Evolutionary conservation across 2,113 vertebrate genomes (phyloP).

Genomic region (Mola mola): DNA sequence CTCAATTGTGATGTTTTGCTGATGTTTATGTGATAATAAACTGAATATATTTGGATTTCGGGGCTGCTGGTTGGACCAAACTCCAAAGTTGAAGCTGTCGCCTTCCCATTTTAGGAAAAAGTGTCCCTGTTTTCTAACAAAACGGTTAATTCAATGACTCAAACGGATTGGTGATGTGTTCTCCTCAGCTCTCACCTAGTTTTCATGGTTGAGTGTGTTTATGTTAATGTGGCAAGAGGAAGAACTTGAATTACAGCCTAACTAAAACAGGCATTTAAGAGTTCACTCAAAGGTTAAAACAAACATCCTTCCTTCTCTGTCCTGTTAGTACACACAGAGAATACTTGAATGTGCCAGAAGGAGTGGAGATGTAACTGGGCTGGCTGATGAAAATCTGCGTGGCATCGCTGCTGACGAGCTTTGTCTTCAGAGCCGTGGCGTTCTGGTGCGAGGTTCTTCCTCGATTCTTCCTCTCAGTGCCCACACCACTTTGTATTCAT

Average conservation of each 20-base stretch:
- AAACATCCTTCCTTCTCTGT: slow-evolving; percentile 41
- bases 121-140: neutral
- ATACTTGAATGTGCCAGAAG: slow-evolving; percentile 26
- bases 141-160: too few relatives aligned
- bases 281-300: slow-evolving; percentile 39
- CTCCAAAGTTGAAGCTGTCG: neutral
- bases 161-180: too few relatives aligned
- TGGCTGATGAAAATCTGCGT: slow-evolving; percentile 42
- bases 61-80: neutral
- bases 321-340: neutral
- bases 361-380: slow-evolving; percentile 18
- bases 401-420: slow-evolving; percentile 45
- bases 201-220: neutral
- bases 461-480: slow-evolving; percentile 18
- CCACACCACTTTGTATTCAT: slow-evolving; percentile 32
- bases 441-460: slow-evolving; percentile 3
- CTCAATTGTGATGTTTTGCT: too few relatives aligned
- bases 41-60: neutral
- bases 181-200: too few relatives aligned
- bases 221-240: slow-evolving; percentile 1
- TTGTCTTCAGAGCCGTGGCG: slow-evolving; percentile 30
- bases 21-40: neutral
- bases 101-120: too few relatives aligned
- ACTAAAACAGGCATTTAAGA: slow-evolving; percentile 39
- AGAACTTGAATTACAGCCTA: slow-evolving; percentile 39